These are phyloP conservation scores for Ostrea denselamellosa DNA, from an alignment of 1,140 invertebrate genomes.

Conservation along the genomic window DNA sequence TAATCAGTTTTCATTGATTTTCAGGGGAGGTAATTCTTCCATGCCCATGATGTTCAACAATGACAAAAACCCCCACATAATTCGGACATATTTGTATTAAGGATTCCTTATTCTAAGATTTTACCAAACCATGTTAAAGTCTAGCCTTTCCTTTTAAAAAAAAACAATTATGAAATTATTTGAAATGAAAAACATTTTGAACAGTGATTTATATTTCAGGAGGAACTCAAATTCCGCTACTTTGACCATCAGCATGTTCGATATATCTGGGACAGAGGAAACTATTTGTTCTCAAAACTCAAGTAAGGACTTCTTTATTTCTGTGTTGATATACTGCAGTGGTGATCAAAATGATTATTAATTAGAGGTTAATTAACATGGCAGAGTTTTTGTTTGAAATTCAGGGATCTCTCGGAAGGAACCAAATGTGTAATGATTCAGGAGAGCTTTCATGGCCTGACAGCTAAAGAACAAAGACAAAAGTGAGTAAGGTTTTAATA, in stretches of 20 bases:
- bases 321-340: not conserved
- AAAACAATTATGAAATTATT: too few relatives aligned
- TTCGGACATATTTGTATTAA: too few relatives aligned
- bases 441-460: conserved; percentile 72
- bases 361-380: too few relatives aligned
- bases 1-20: too few relatives aligned
- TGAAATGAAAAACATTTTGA: too few relatives aligned
- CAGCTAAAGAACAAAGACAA: conserved; percentile 69
- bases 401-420: conserved; percentile 77
- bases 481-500: conserved; percentile 66
- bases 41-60: too few relatives aligned
- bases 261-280: conserved; percentile 71
- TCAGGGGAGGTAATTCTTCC: too few relatives aligned
- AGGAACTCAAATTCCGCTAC: conserved; percentile 49
- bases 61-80: too few relatives aligned
- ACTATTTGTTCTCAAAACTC: conserved; percentile 66
- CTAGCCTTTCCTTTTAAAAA: too few relatives aligned
- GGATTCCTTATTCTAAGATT: too few relatives aligned
- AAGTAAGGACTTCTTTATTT: conserved; percentile 64
- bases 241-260: conserved; percentile 75
- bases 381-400: not conserved
- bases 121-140: too few relatives aligned
- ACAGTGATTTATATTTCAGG: conserved; percentile 4
- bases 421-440: conserved; percentile 75
- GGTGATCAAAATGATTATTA: too few relatives aligned